These are phyloP conservation scores for Enteromius fasciolatus DNA, from an alignment of 2,797 vertebrate genomes.

Conservation along the genomic window DNA sequence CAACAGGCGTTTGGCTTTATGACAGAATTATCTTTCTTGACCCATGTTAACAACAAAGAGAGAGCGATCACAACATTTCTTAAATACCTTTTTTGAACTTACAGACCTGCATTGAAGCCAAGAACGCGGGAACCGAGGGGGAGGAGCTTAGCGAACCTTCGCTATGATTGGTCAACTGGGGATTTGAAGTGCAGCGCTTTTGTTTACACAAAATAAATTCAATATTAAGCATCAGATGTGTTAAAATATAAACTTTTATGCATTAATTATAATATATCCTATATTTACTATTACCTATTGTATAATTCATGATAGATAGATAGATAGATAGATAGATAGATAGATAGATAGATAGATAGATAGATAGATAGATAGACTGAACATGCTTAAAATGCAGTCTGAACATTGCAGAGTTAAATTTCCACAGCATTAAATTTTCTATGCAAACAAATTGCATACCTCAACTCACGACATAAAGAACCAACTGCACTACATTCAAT, in stretches of 20 bases:
- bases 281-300: neutral
- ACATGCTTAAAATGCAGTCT: neutral
- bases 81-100: neutral
- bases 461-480: conserved; percentile 15
- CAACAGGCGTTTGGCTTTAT: neutral
- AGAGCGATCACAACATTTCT: neutral
- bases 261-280: neutral
- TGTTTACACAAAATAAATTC: no score
- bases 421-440: neutral
- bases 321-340: neutral
- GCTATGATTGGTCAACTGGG: conserved; percentile 21
- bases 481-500: conserved; percentile 30
- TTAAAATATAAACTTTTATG: neutral
- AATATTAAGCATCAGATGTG: neutral
- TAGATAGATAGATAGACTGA: no score
- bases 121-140: neutral
- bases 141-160: neutral
- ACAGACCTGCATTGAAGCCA: neutral
- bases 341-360: no score
- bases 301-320: no score
- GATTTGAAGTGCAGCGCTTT: neutral
- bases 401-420: neutral
- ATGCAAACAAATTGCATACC: conserved; percentile 19
- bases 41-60: conserved; percentile 56
- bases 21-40: neutral